Base-by-base conservation (phyloP, 64 coral and sea anemone genomes). In the Montipora cactus region DNA sequence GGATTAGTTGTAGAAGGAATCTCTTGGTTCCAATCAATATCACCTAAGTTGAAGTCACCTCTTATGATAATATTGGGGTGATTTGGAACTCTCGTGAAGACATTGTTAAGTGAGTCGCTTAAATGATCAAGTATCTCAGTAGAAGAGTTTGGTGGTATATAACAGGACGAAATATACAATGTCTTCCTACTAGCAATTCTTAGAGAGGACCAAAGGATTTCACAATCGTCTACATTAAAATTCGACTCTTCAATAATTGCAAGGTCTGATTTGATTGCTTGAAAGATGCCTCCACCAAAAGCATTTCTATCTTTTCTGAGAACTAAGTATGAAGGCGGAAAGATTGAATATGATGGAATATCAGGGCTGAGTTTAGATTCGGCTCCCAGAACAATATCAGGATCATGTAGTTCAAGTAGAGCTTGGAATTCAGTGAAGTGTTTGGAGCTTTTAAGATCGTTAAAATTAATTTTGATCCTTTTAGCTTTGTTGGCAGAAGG, bases 391-490 rank as follows among this genome's bases (percentile, higher is more conserved):
- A 87, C 84, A 47, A 87, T 87, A 47, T 87, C 66, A 68, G 84
- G 84, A 87, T 87, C 84, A 74, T 87, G 84, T 23, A 87, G 84
- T 71, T 87, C 84, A 73, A 87, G 84, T 73, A 73, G 67, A 73
- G 84, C 84, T 87, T 73, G 47, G 25, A 28, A 28, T 28, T 28
- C 25, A 28, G 25, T 28, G 25, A 28, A 28, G 25, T 28, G 25
- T 28, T 28, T 28, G 25, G 28, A 37, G 28, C 49, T 75, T 89
- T 78, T 78, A 78, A 89, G 74, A 49, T 74, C 45, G 76, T 89
- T 77, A 49, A 69, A 89, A 89, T 89, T 89, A 19, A 89, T 89
- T 77, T 76, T 89, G 70, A 89, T 53, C 85, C 85, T 88, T 88
- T 88, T 18, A 88, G 66, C 75, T 88, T 88, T 37, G 28, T 11